Conservation (phyloP, 2,888 invertebrate species). For the Dicranocentrus wangi region DNA sequence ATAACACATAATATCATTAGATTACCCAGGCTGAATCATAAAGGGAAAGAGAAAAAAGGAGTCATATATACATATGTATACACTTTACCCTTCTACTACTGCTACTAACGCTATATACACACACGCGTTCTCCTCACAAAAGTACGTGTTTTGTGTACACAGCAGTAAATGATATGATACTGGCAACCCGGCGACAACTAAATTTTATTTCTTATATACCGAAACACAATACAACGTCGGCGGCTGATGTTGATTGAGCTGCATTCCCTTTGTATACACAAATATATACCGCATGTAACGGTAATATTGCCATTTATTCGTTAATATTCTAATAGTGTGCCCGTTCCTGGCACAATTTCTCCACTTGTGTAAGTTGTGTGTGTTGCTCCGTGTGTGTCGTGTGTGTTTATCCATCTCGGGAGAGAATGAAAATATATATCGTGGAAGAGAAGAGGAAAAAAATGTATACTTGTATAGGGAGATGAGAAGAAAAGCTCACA, state of each 20-base stretch:
- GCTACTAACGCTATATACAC: too few relatives aligned
- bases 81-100: too few relatives aligned
- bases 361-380: neutral
- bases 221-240: neutral
- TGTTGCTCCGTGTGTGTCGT: slow-evolving; percentile 2
- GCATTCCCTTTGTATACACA: neutral
- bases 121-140: neutral
- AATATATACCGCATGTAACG: too few relatives aligned
- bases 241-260: neutral
- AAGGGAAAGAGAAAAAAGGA: too few relatives aligned
- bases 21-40: slow-evolving; percentile 5
- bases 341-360: neutral
- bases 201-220: neutral
- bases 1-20: slow-evolving; percentile 25
- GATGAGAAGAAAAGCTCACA: slow-evolving; percentile 5
- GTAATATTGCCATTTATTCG: too few relatives aligned
- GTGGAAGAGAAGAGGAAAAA: neutral
- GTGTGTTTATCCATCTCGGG: neutral
- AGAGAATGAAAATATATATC: neutral
- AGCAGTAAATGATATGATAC: slow-evolving; percentile 3
- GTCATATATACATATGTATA: too few relatives aligned
- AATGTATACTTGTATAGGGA: too few relatives aligned
- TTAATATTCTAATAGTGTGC: neutral
- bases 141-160: neutral
- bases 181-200: neutral